Conservation (phyloP, 2,797 vertebrate species). For the Melanogrammus aeglefinus region DNA sequence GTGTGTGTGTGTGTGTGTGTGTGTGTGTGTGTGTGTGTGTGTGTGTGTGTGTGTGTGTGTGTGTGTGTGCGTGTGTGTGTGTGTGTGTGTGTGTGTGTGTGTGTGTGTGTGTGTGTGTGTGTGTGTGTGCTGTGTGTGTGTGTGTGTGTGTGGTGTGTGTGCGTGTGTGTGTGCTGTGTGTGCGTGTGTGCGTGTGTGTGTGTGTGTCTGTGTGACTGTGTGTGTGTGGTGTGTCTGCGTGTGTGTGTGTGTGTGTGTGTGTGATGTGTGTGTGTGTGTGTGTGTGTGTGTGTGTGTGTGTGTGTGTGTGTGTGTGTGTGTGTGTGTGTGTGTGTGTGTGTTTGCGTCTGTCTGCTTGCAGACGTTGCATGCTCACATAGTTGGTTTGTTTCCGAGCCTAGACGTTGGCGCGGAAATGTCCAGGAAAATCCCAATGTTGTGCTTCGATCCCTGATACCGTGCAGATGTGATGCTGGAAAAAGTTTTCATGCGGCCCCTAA, state of each 20-base stretch:
- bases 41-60: not conserved
- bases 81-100: not conserved
- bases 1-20: too few species aligned
- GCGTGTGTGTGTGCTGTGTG: too few species aligned
- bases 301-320: not conserved
- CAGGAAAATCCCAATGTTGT: slow-evolving; percentile 10
- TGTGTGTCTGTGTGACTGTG: too few species aligned
- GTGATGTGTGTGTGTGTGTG: not conserved
- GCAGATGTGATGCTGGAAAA: slow-evolving; percentile 56
- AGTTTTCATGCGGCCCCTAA: slow-evolving; percentile 21
- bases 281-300: not conserved
- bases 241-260: not conserved
- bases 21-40: too few species aligned
- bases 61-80: not conserved
- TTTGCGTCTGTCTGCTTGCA: not conserved
- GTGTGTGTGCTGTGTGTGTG: not conserved
- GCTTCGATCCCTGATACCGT: slow-evolving; percentile 32
- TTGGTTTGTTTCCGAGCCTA: slow-evolving; percentile 12
- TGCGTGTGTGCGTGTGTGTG: too few species aligned
- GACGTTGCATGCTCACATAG: not conserved
- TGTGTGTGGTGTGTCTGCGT: too few species aligned
- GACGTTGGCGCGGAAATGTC: slow-evolving; percentile 48
- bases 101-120: not conserved
- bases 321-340: not conserved
- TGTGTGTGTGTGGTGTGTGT: not conserved